A percentile compares a stretch with the other conserved stretches of the same genome.
phyloP scores from a whole-genome alignment of 1,140 invertebrate genomes.

The Drosophila kurseongensis region DNA sequence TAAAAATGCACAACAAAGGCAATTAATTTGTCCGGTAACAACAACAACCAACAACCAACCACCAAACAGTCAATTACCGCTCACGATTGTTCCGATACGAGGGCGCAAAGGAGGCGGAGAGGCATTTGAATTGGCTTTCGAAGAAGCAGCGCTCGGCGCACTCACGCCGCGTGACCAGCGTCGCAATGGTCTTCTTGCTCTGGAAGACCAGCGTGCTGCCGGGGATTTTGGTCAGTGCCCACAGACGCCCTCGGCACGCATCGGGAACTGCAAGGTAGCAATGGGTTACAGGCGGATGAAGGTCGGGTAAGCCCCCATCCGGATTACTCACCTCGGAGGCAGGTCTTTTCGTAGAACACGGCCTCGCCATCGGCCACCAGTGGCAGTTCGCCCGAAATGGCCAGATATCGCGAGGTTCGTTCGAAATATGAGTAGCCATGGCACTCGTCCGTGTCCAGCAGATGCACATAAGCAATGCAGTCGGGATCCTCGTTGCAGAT shows the following conservation, averaged over 20 bases:
- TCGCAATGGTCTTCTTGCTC: slow-evolving; percentile 84
- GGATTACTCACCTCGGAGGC: slow-evolving; percentile 75
- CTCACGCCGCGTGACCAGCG: slow-evolving; percentile 84
- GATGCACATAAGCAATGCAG: slow-evolving; percentile 85
- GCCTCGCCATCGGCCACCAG: slow-evolving; percentile 84
- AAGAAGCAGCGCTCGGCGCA: slow-evolving; percentile 85
- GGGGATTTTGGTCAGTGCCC: slow-evolving; percentile 85
- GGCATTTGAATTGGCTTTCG: slow-evolving; percentile 84
- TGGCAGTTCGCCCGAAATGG: slow-evolving; percentile 75
- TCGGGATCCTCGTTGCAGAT: slow-evolving; percentile 84
- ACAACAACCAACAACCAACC: slow-evolving; percentile 21
- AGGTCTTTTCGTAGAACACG: slow-evolving; percentile 85
- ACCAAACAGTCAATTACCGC: slow-evolving; percentile 70
- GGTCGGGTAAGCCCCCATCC: slow-evolving; percentile 33
- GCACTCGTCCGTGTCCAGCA: slow-evolving; percentile 84
- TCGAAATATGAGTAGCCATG: slow-evolving; percentile 84
- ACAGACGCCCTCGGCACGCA: slow-evolving; percentile 80
- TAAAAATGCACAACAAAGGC: slow-evolving; percentile 66
- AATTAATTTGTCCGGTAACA: slow-evolving; percentile 58
- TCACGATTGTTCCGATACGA: slow-evolving; percentile 80
- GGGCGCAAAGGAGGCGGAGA: slow-evolving; percentile 85
- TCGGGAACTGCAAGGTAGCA: slow-evolving; percentile 72
- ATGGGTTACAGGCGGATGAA: slow-evolving; percentile 13
- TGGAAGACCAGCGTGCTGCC: slow-evolving; percentile 85
- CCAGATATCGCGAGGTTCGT: slow-evolving; percentile 56